Conservation (phyloP, 2,888 invertebrate genomes). For the Icerya purchasi region DNA sequence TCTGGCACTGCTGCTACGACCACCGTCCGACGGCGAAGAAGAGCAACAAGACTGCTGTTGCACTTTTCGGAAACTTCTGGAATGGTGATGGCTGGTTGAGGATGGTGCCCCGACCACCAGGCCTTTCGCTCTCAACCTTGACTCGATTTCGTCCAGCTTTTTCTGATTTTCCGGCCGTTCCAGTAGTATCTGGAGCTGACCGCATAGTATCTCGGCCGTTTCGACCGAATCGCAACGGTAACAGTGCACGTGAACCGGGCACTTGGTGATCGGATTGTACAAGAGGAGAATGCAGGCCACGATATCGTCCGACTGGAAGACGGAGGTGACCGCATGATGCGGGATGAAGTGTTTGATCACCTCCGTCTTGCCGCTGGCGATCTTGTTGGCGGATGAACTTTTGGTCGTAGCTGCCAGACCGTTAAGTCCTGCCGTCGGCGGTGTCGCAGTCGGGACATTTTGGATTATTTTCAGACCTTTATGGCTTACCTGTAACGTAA, state of each 20-base stretch:
- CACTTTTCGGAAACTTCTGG: background rate
- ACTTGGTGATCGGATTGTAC: slow-evolving; percentile 82
- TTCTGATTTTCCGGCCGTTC: slow-evolving; percentile 67
- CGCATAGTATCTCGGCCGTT: slow-evolving; percentile 68
- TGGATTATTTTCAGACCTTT: slow-evolving; percentile 89
- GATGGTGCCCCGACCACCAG: slow-evolving; percentile 27
- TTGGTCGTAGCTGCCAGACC: slow-evolving; percentile 18
- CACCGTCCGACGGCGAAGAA: slow-evolving; percentile 6
- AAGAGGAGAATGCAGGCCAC: slow-evolving; percentile 81
- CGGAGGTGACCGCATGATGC: slow-evolving; percentile 78
- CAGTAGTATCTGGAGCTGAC: slow-evolving; percentile 60
- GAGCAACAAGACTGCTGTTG: no score
- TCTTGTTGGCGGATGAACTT: slow-evolving; percentile 18
- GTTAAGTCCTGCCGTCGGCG: background rate
- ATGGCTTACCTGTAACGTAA: slow-evolving; percentile 60
- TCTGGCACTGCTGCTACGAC: slow-evolving; percentile 14
- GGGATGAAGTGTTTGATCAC: slow-evolving; percentile 86
- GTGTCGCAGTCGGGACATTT: slow-evolving; percentile 30
- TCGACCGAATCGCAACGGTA: slow-evolving; percentile 84
- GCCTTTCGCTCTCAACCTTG: slow-evolving; percentile 28
- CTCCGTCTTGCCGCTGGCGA: slow-evolving; percentile 26
- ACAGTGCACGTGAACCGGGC: slow-evolving; percentile 87
- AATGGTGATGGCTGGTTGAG: slow-evolving; percentile 18
- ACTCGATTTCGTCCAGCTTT: slow-evolving; percentile 63
- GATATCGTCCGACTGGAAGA: slow-evolving; percentile 73